Conservation (phyloP, 2,888 invertebrate species). For the Dynastes maya region DNA sequence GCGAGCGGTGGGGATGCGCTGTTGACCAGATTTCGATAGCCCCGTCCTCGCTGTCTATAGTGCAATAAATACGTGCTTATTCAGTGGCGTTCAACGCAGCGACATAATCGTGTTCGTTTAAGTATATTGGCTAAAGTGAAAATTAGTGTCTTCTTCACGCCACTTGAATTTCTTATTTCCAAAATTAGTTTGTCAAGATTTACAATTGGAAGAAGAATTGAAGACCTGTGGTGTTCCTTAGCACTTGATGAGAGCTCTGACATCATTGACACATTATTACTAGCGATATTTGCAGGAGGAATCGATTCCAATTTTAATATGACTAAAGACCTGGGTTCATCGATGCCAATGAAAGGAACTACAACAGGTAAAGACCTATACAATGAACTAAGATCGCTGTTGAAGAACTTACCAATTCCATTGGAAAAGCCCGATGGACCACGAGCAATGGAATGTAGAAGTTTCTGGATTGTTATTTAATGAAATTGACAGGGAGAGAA, state of each 20-base stretch:
- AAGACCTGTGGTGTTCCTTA: background rate
- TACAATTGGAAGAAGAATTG: background rate
- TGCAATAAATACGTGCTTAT: too few species aligned
- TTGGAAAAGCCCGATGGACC: background rate
- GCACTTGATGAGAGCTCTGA: background rate
- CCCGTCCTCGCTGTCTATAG: too few species aligned
- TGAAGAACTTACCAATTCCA: background rate
- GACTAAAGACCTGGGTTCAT: background rate
- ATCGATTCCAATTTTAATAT: background rate
- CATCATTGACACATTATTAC: background rate
- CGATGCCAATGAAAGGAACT: background rate
- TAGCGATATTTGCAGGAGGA: background rate
- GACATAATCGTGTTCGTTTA: background rate
- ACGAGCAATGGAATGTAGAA: background rate
- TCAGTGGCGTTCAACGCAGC: too few species aligned
- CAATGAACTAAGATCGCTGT: background rate
- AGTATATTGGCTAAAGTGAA: too few species aligned
- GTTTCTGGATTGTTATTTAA: background rate
- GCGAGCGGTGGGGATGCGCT: too few species aligned
- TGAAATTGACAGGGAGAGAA: background rate
- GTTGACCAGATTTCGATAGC: too few species aligned
- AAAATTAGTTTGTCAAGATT: constrained; percentile 1
- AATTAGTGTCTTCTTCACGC: too few species aligned
- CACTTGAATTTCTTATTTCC: background rate
- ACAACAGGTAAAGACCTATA: background rate